Evolutionary conservation across 2,888 invertebrate species (phyloP).

Genomic region (Volucella zonaria): DNA sequence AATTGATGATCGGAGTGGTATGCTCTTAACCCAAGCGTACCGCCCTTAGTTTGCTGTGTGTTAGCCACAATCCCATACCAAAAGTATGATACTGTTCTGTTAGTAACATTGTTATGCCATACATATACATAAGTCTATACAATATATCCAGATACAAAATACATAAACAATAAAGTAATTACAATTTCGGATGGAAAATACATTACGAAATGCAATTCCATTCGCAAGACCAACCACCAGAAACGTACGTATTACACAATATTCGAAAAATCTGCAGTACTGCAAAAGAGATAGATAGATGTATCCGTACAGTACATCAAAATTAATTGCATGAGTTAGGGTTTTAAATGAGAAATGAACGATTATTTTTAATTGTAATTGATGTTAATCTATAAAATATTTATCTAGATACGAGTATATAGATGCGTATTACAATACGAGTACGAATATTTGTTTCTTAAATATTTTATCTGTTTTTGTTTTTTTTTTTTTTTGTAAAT

Average conservation of each 20-base stretch:
- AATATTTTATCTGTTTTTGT: constrained; percentile 1
- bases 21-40: background rate
- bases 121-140: constrained; percentile 11
- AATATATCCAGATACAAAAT: constrained; percentile 23
- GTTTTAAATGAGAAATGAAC: constrained; percentile 62
- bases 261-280: background rate
- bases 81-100: constrained; percentile 29
- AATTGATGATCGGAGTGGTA: constrained; percentile 26
- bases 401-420: background rate
- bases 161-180: constrained; percentile 59
- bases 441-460: constrained; percentile 16
- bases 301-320: constrained; percentile 10
- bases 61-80: constrained; percentile 38
- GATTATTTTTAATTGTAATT: constrained; percentile 60
- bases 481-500: constrained; percentile 5
- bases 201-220: constrained; percentile 47
- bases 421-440: background rate
- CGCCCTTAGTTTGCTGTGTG: background rate
- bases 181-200: constrained; percentile 34
- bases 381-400: constrained; percentile 55
- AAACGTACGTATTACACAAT: background rate
- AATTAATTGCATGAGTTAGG: constrained; percentile 67
- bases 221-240: constrained; percentile 13
- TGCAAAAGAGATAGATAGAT: background rate
- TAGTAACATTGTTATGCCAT: constrained; percentile 47